Conservation (phyloP, 2,797 vertebrate genomes). For the Rhinatrema bivittatum region DNA sequence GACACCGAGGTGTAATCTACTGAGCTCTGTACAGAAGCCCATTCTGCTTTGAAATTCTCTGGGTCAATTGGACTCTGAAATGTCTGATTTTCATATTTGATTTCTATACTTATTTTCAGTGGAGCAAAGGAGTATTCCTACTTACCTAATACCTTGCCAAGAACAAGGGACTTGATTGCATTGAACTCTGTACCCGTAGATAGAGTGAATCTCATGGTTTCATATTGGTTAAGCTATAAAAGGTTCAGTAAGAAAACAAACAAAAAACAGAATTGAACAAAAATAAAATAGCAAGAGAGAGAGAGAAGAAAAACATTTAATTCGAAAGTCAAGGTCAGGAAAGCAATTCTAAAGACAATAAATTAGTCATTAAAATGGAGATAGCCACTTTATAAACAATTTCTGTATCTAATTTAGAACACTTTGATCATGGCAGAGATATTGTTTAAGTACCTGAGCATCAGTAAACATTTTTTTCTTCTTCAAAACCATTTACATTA, state of each 20-base stretch:
- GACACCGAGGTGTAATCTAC: too few species aligned
- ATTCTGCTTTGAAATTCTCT: too few species aligned
- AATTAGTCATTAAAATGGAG: not conserved
- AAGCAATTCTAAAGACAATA: not conserved
- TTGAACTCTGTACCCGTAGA: constrained; percentile 77
- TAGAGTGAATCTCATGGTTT: constrained; percentile 68
- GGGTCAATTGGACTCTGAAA: constrained; percentile 6
- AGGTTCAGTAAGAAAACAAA: constrained; percentile 2
- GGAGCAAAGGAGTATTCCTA: constrained; percentile 7
- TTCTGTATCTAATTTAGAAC: not conserved
- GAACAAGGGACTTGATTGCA: constrained; percentile 65
- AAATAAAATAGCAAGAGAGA: not conserved
- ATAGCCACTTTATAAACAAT: constrained; percentile 6
- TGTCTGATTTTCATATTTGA: constrained; percentile 12
- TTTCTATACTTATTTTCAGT: constrained; percentile 1
- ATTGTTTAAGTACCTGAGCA: not conserved
- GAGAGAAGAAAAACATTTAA: constrained; percentile 2
- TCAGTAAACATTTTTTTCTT: not conserved
- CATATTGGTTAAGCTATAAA: constrained; percentile 71
- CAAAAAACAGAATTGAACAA: not conserved
- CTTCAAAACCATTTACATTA: not conserved
- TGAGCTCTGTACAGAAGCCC: too few species aligned
- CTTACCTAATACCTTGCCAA: constrained; percentile 81
- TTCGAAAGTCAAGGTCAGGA: not conserved
- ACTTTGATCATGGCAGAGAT: not conserved